phyloP scores from a whole-genome alignment of 2,113 vertebrate species.

The Pachypanchax playfairii region DNA sequence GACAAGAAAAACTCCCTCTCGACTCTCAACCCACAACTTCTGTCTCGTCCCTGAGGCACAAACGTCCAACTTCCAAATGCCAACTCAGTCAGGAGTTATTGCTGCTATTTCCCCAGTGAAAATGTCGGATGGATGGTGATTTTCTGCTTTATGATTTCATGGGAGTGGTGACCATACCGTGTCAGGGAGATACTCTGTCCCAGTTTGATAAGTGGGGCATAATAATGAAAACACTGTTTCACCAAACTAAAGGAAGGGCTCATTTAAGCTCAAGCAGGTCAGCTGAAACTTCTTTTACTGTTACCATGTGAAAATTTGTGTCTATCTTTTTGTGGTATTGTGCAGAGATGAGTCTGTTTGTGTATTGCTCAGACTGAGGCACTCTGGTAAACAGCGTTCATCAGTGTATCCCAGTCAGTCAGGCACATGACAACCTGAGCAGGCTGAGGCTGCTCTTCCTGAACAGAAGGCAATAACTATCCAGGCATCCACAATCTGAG shows the following conservation, averaged over 20 bases:
- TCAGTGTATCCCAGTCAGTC: conserved; percentile 47
- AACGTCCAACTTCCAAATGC: conserved; percentile 72
- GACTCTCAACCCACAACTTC: conserved; percentile 43
- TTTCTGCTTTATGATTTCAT: conserved; percentile 71
- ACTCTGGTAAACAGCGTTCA: too few relatives aligned
- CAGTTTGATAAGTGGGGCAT: conserved; percentile 71
- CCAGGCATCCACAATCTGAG: conserved; percentile 56
- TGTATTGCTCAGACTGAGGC: conserved; percentile 18
- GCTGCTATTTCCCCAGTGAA: conserved; percentile 58
- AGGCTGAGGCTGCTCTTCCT: conserved; percentile 48
- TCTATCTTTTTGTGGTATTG: conserved; percentile 16
- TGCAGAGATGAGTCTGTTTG: conserved; percentile 25
- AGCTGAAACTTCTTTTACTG: conserved; percentile 17
- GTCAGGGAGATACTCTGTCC: conserved; percentile 55
- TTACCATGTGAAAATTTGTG: conserved; percentile 15
- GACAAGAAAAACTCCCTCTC: conserved; percentile 46
- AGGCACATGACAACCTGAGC: conserved; percentile 38
- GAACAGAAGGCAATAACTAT: conserved; percentile 60
- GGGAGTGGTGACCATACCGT: conserved; percentile 55
- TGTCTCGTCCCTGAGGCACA: conserved; percentile 56
- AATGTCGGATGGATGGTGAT: conserved; percentile 75
- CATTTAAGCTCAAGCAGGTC: conserved; percentile 38
- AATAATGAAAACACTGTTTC: conserved; percentile 51
- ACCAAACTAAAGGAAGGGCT: conserved; percentile 43
- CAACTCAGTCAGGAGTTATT: conserved; percentile 69